Base-by-base conservation (phyloP, 2,888 invertebrate genomes). In the Lysandra bellargus region DNA sequence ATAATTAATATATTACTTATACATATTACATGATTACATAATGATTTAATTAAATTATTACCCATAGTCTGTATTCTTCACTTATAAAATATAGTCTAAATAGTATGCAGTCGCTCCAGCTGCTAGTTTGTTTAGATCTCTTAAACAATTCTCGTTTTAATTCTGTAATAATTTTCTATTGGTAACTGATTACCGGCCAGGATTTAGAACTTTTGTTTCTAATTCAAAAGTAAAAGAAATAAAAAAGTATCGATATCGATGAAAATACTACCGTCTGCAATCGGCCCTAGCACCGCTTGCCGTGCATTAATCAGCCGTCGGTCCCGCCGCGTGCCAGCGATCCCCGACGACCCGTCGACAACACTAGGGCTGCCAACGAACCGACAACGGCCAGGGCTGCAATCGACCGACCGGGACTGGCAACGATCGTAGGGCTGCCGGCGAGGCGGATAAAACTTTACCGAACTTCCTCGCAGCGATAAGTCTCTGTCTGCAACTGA, bases 221-320 rank as follows among this genome's bases (percentile, higher is more conserved):
- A 57, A 17, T 57, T 57, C 17, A 57, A 57, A 12, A 17, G 3
- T 12, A 53, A 33, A 7, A 61, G 4, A 44, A 61, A 7, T 23
- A 33, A 33, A 75, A 33, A 79, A 33, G 4, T 75, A 80, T 81
- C 81, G 82, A 82, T 79, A 79, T 79, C 80, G 77, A 80, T 78
- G 69, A 69, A 78, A 44, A 76, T 53, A 79, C 9, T n/a, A 14
- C 30, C 17, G 60, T 53, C 5, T 44, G 17, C 2, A 33, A 79
- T 4, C 83, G 78, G 40, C 82, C 80, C 82, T 82, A 80, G 64
- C 80, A 78, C 82, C 83, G 82, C 82, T 83, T 81, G 83, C 83
- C 83, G 83, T 83, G 84, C 84, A 85, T 84, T 85, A 84, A 85
- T 84, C 84, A 85, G 85, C 83, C 84, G 83, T 83, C 84, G 84